phyloP scores from a whole-genome alignment of 2,888 invertebrate species.

The Podotricha telesiphe region DNA sequence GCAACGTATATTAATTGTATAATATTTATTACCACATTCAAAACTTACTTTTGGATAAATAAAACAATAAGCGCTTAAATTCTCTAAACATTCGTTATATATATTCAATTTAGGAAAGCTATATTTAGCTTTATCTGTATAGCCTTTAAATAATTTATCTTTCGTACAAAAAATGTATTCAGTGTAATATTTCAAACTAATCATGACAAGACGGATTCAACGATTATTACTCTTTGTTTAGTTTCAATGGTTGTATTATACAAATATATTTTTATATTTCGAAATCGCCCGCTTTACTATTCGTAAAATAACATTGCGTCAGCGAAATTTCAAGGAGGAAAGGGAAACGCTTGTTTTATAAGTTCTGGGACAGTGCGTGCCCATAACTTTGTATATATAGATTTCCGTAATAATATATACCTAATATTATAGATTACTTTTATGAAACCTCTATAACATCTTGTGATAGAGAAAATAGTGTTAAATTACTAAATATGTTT shows the following conservation, averaged over 20 bases:
- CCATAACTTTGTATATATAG: not conserved
- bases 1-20: too few species aligned
- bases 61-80: not conserved
- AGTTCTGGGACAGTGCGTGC: slow-evolving; percentile 13
- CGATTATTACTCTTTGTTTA: slow-evolving; percentile 8
- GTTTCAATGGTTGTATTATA: not conserved
- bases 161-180: not conserved
- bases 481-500: too few species aligned
- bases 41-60: not conserved
- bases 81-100: too few species aligned
- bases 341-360: slow-evolving; percentile 13
- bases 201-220: slow-evolving; percentile 13
- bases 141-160: not conserved
- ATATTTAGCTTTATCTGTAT: not conserved
- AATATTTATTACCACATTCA: not conserved
- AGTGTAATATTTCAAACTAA: slow-evolving; percentile 19
- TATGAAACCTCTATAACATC: too few species aligned
- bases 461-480: too few species aligned
- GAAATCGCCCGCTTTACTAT: not conserved
- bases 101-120: not conserved
- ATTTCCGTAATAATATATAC: not conserved
- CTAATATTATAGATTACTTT: not conserved
- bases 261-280: slow-evolving; percentile 4
- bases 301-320: slow-evolving; percentile 5
- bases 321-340: slow-evolving; percentile 9